Evolutionary conservation across 2,797 vertebrate genomes (phyloP).

Genomic region (Salarias fasciatus): DNA sequence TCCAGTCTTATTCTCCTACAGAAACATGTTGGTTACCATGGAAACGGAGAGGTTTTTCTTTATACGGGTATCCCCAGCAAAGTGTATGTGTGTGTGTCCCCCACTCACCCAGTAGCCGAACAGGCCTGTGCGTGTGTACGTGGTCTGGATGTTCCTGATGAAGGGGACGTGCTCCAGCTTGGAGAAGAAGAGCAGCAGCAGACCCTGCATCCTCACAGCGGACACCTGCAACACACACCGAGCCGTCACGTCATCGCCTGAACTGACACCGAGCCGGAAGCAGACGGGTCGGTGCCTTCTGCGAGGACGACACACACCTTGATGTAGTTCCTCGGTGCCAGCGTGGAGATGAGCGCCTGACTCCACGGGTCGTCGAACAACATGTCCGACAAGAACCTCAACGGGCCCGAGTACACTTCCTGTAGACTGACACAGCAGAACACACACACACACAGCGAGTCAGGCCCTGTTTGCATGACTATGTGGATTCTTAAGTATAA

Average conservation of each 20-base stretch:
- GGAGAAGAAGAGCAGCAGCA: conserved; percentile 91
- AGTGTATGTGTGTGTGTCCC: not conserved
- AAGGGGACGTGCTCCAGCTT: conserved; percentile 91
- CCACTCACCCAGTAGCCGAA: conserved; percentile 94
- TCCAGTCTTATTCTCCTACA: too few species aligned
- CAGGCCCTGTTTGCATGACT: too few species aligned
- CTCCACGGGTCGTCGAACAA: conserved; percentile 94
- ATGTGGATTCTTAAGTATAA: too few species aligned
- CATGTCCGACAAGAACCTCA: conserved; percentile 88
- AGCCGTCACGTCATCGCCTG: too few species aligned
- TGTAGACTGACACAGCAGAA: conserved; percentile 85
- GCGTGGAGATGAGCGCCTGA: conserved; percentile 84
- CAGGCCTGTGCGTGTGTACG: conserved; percentile 93
- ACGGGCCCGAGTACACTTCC: conserved; percentile 90
- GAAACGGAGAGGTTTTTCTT: too few species aligned
- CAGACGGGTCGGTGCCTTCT: not conserved
- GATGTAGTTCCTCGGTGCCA: conserved; percentile 87
- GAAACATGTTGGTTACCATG: too few species aligned
- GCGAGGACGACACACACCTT: conserved; percentile 83
- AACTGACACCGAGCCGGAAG: too few species aligned
- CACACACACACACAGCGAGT: not conserved
- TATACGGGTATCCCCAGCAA: too few species aligned
- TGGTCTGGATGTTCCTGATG: conserved; percentile 86
- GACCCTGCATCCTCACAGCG: conserved; percentile 93
- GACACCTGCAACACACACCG: conserved; percentile 81